Evolutionary conservation across 2,113 vertebrate species (phyloP).

Genomic region (Podarcis cretensis): DNA sequence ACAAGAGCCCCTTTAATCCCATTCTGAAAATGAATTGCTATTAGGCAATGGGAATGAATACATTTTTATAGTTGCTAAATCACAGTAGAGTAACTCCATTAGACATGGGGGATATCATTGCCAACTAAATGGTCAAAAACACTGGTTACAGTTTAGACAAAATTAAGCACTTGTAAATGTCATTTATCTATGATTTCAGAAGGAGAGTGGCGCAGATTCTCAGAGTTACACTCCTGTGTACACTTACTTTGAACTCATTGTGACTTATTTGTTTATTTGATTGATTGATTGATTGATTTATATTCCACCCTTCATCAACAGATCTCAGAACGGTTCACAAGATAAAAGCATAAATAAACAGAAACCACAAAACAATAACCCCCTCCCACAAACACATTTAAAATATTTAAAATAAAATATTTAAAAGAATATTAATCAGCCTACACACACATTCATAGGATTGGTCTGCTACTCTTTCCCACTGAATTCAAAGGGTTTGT

Average conservation of each 20-base stretch:
- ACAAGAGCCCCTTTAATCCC: constrained; percentile 33
- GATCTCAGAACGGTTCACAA: too few relatives aligned
- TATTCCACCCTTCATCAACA: too few relatives aligned
- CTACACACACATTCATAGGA: not conserved
- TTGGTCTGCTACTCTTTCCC: not conserved
- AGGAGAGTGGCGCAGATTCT: not conserved
- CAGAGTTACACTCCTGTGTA: not conserved
- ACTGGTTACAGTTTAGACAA: not conserved
- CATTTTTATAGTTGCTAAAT: constrained; percentile 31
- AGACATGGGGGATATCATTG: constrained; percentile 13
- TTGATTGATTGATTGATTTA: too few relatives aligned
- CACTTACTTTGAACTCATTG: not conserved
- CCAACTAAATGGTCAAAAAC: not conserved
- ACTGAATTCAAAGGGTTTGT: not conserved
- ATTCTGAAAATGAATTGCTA: constrained; percentile 9
- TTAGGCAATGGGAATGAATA: not conserved
- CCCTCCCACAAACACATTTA: too few relatives aligned
- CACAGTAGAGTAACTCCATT: accelerated
- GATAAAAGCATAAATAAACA: too few relatives aligned
- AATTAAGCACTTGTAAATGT: not conserved
- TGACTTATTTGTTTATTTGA: not conserved
- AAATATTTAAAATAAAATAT: too few relatives aligned
- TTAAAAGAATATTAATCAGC: too few relatives aligned
- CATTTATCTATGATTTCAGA: not conserved
- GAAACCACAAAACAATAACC: too few relatives aligned